A percentile compares a stretch with the other conserved stretches of the same genome.
Conservation (phyloP, 2,113 vertebrate species). For the Bos taurus region DNA sequence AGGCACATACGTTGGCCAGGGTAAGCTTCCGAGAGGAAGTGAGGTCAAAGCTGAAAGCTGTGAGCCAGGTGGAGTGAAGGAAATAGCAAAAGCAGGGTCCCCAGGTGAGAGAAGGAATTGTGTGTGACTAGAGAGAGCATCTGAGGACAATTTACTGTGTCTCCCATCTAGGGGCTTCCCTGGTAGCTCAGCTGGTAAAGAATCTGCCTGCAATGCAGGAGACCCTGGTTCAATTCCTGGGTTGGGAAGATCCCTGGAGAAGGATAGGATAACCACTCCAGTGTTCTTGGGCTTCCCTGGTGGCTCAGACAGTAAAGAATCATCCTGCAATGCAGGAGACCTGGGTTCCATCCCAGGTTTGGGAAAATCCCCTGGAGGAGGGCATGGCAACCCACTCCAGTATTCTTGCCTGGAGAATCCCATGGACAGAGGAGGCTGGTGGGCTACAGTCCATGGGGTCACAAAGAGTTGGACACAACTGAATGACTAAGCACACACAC, state of each 20-base stretch:
- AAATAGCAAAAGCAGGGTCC: neutral
- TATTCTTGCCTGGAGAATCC: neutral
- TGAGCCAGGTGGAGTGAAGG: neutral
- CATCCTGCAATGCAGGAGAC: accelerated
- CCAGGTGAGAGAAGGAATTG: neutral
- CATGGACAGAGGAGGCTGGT: neutral
- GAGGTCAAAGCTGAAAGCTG: neutral
- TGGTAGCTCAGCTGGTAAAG: neutral
- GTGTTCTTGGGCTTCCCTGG: neutral
- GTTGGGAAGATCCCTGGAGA: neutral
- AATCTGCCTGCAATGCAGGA: neutral
- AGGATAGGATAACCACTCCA: neutral
- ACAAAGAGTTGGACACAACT: neutral
- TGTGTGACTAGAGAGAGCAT: neutral
- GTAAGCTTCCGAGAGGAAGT: neutral
- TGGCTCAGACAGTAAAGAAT: neutral
- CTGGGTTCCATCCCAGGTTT: neutral
- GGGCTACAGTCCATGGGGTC: neutral
- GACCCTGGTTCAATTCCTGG: neutral
- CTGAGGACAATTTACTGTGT: neutral
- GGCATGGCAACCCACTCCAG: neutral
- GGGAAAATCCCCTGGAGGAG: neutral
- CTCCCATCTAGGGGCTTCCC: neutral
- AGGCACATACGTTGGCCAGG: neutral
- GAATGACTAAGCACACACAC: neutral